Evolutionary conservation across 2,888 invertebrate genomes (phyloP), one percentile per base, ranked within the genome.

Genomic region (Matsumyia berberina): DNA sequence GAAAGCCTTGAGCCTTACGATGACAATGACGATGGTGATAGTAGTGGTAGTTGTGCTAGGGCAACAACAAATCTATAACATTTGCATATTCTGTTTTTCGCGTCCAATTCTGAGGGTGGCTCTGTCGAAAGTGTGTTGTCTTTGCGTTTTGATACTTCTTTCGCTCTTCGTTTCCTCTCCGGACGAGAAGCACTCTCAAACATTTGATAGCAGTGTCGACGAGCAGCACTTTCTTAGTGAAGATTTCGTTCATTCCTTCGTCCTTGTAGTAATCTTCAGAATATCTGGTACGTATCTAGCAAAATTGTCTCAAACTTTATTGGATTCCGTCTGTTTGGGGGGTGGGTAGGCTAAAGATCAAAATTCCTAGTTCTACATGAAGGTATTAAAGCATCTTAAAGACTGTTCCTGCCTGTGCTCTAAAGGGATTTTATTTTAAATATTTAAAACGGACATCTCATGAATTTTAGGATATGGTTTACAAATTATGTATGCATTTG

Each of bases 31-130:
- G 31, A 46, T 35, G 51, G 33, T 19, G 33, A 29, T 66, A 24
- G 39, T 67, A 42, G 17, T 39, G 19, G 37, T 17, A 6, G 11
- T 35, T 8, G 24, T 39, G 5, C 24, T 66, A 39, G 15, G 58
- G 51, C 46, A 62, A 74, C 60, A 74, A 57, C 42, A 53, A 67
- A 60, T 39, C 74, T 46, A 51, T 70, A 64, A 76, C 42, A 81
- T 81, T 81, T 81, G 69, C 57, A 81, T 76, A 70, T 76, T 76
- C 57, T 64, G 57, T 69, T 69, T 42, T 70, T 55, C 12, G 49
- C 51, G 57, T 81, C 57, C 57, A 57, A 39, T 29, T 53, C 17
- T 31, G 33, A 80, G 24, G 24, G 24, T 60, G 37, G 15, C 42
- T 51, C 58, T 62, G n/a, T 19, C n/a, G 8, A 53, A 19, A 62